phyloP scores from a whole-genome alignment of 2,113 vertebrate genomes.

The Donacobius atricapilla region DNA sequence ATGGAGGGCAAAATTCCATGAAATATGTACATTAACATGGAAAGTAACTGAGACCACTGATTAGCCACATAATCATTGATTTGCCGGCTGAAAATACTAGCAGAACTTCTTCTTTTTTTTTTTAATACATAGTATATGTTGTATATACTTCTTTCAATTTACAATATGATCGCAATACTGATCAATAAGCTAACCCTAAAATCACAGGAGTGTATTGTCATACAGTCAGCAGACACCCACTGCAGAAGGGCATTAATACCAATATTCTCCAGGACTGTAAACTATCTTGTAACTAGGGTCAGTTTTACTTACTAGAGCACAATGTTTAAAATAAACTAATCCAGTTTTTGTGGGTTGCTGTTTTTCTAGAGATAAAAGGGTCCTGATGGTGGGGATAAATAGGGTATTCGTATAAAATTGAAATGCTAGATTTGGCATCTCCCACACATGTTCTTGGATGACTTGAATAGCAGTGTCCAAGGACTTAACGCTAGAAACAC shows the following conservation, averaged over 20 bases:
- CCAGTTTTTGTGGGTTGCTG: background rate
- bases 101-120: background rate
- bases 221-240: background rate
- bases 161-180: background rate
- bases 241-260: background rate
- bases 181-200: background rate
- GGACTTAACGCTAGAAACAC: background rate
- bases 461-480: accelerated
- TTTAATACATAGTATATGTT: background rate
- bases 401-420: background rate
- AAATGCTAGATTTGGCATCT: background rate
- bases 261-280: background rate
- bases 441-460: background rate
- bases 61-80: background rate
- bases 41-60: background rate
- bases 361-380: background rate
- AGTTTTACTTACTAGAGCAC: background rate
- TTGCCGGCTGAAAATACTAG: background rate
- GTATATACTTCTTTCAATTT: background rate
- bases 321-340: background rate
- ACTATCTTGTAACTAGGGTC: background rate
- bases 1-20: background rate
- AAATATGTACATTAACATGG: background rate
- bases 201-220: background rate
- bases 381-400: background rate